phyloP scores from a whole-genome alignment of 2,888 invertebrate species.

The Slavum lentiscoides region DNA sequence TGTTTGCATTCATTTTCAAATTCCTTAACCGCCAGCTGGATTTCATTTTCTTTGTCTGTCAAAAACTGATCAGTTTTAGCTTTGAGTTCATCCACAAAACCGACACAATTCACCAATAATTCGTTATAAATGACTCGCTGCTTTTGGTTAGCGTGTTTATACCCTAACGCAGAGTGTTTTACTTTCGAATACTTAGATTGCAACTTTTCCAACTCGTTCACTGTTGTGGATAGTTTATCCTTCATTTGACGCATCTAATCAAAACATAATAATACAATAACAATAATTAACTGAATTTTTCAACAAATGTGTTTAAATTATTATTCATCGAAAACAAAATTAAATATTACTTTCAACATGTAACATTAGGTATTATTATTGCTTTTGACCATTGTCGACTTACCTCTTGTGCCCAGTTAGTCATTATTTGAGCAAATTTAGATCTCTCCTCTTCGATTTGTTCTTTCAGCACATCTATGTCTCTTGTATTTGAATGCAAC shows the following conservation, averaged over 20 bases:
- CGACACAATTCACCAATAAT: constrained; percentile 13
- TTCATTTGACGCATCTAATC: constrained; percentile 44
- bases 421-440: constrained; percentile 49
- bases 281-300: neutral
- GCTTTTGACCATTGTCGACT: neutral
- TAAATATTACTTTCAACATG: too few relatives aligned
- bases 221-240: constrained; percentile 30
- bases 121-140: constrained; percentile 40
- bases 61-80: constrained; percentile 39
- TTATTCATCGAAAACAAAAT: too few relatives aligned
- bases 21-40: constrained; percentile 28
- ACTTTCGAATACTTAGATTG: constrained; percentile 29
- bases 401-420: constrained; percentile 47
- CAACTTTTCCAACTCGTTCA: constrained; percentile 20
- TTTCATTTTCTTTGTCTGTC: constrained; percentile 36
- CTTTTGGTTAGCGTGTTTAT: constrained; percentile 42
- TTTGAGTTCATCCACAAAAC: constrained; percentile 35
- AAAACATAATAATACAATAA: neutral
- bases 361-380: too few relatives aligned
- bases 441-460: constrained; percentile 46
- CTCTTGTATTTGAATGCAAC: neutral
- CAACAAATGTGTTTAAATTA: neutral
- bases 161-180: constrained; percentile 38
- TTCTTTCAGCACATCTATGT: constrained; percentile 7
- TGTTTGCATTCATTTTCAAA: constrained; percentile 51